Evolutionary conservation across 2,113 vertebrate species (phyloP).

Genomic region (Cololabis saira): DNA sequence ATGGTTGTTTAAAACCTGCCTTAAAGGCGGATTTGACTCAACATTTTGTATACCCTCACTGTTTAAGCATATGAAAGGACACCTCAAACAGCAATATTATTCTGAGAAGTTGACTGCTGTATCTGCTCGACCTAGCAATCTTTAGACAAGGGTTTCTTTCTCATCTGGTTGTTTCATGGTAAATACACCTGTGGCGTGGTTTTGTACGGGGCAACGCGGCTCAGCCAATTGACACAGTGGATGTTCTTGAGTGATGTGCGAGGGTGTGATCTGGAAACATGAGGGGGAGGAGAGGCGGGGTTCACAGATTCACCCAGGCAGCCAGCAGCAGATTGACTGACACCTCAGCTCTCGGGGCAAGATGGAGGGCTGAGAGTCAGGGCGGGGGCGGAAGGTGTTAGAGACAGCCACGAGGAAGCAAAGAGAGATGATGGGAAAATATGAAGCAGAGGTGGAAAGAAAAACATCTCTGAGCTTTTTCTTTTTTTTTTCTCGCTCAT

Average conservation of each 20-base stretch:
- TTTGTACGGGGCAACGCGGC: conserved; percentile 2
- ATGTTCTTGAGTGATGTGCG: conserved; percentile 50
- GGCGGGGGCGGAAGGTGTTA: conserved; percentile 27
- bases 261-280: conserved; percentile 55
- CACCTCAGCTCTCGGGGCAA: conserved; percentile 48
- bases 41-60: no score
- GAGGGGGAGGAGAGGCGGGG: conserved; percentile 55
- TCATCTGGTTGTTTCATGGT: background rate
- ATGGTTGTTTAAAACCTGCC: no score
- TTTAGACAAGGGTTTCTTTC: background rate
- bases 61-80: no score
- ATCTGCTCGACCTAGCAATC: background rate
- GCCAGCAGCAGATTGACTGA: conserved; percentile 59
- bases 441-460: background rate
- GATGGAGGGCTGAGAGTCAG: conserved; percentile 44
- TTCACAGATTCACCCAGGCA: conserved; percentile 60
- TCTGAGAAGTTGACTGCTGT: background rate
- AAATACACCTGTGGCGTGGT: background rate
- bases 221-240: conserved; percentile 40
- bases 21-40: no score
- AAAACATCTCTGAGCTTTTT: conserved; percentile 6
- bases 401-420: conserved; percentile 18
- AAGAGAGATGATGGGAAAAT: conserved; percentile 5
- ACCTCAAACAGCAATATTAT: background rate
- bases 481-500: background rate